Evolutionary conservation across 1,140 invertebrate species (phyloP), one percentile per base, ranked within the genome.

Genomic region (Euglossa dilemma): DNA sequence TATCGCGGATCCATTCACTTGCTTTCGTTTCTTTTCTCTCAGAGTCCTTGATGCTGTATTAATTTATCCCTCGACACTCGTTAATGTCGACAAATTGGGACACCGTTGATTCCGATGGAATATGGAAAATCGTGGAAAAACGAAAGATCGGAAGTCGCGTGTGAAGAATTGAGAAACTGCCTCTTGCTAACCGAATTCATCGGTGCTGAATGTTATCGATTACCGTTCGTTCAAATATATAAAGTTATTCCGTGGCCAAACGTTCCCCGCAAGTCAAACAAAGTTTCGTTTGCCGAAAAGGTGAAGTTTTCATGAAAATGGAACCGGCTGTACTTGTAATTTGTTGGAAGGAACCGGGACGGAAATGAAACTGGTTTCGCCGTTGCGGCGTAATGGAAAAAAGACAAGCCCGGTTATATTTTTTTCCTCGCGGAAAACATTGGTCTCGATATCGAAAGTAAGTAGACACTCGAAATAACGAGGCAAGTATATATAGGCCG

Each of bases 221-320:
- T 72, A 61, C 18, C 45, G 66, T 70, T 79, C 47, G 18, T 80
- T 52, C 56, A 23, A 71, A 71, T 54, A 20, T 28, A 25, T 18
- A 18, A 25, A 71, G 59, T 57, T 57, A 18, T 52, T 52, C 20
- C 36, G 1, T 6, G 20, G 6, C 5, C 25, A 28, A 57, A 80
- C 69, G 23, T 80, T n/a, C 28, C 63, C 50, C 45, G 52, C 23
- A 23, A 72, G 47, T 72, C 69, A 9, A 63, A 72, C 43, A 69
- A 59, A 45, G 54, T 52, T 61, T 61, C 45, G 45, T n/a, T 72
- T n/a, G 23, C 28, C 1, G 0, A 23, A 28, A 18, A 23, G 1
- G 18, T 16, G 8, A 66, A 50, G n/a, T 75, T n/a, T 67, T 56
- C 23, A 47, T 50, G 43, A 73, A 80, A 63, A 18, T 16, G 45